Evolutionary conservation across 2,113 vertebrate species (phyloP).

Genomic region (Lagopus leucura): DNA sequence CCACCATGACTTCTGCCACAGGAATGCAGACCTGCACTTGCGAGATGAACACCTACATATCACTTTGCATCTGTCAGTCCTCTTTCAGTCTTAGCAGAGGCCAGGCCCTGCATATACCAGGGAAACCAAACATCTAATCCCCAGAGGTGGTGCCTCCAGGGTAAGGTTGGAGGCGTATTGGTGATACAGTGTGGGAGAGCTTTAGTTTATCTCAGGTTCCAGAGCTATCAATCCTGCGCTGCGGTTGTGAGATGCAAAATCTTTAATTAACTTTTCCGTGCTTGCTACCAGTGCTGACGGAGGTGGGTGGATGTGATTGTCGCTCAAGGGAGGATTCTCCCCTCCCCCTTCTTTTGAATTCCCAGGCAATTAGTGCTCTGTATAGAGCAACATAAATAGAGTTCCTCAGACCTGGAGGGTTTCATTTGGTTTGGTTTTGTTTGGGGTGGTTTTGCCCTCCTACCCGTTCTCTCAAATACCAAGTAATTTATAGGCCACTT

Average conservation of each 20-base stretch:
- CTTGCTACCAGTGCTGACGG: neutral
- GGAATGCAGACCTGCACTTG: neutral
- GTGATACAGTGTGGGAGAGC: neutral
- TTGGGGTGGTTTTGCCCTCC: constrained; percentile 26
- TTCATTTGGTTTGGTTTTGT: constrained; percentile 8
- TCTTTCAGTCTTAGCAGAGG: neutral
- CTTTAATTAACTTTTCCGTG: constrained; percentile 56
- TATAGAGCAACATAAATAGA: constrained; percentile 45
- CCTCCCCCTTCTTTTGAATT: constrained; percentile 60
- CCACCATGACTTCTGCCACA: neutral
- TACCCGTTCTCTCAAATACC: constrained; percentile 8
- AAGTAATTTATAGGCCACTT: constrained; percentile 12
- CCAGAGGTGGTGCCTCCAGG: neutral
- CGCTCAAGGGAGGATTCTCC: constrained; percentile 22
- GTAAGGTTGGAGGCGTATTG: neutral
- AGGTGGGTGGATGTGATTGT: constrained; percentile 52
- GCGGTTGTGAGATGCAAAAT: constrained; percentile 36
- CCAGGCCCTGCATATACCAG: neutral
- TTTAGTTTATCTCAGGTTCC: constrained; percentile 39
- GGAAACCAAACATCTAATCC: neutral
- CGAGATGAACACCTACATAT: neutral
- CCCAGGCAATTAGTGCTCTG: constrained; percentile 8
- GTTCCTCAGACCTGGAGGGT: constrained; percentile 6
- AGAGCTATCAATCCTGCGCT: constrained; percentile 25
- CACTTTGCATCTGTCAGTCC: neutral